phyloP scores from a whole-genome alignment of 2,113 vertebrate genomes.

The Thinocorus orbignyianus region DNA sequence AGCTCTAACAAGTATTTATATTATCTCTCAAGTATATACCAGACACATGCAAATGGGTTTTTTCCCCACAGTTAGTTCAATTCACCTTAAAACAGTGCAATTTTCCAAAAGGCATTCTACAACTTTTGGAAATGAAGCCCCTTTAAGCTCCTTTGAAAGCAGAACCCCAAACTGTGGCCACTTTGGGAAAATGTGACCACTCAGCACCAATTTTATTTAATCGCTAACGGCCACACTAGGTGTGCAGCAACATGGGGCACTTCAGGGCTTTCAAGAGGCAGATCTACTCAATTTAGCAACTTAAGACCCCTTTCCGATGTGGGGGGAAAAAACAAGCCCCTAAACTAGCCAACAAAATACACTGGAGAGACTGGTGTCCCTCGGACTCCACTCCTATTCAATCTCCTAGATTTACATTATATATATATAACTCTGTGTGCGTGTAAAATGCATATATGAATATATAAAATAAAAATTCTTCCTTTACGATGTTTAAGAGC shows the following conservation, averaged over 20 bases:
- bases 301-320: background rate
- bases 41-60: background rate
- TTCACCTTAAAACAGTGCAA: background rate
- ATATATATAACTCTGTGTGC: too few species aligned
- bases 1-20: background rate
- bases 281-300: background rate
- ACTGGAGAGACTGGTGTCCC: background rate
- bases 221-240: background rate
- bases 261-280: background rate
- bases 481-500: background rate
- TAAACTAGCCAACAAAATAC: background rate
- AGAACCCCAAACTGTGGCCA: background rate
- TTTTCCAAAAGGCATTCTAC: background rate
- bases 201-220: background rate
- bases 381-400: background rate
- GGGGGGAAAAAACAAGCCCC: background rate
- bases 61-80: background rate
- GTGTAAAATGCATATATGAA: background rate
- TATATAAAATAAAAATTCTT: background rate
- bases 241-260: background rate
- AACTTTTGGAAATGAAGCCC: background rate
- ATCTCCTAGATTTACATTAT: background rate
- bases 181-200: background rate
- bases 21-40: background rate
- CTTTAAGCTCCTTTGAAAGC: background rate